Evolutionary conservation across 2,113 vertebrate genomes (phyloP).

Genomic region (Tiliqua scincoides): DNA sequence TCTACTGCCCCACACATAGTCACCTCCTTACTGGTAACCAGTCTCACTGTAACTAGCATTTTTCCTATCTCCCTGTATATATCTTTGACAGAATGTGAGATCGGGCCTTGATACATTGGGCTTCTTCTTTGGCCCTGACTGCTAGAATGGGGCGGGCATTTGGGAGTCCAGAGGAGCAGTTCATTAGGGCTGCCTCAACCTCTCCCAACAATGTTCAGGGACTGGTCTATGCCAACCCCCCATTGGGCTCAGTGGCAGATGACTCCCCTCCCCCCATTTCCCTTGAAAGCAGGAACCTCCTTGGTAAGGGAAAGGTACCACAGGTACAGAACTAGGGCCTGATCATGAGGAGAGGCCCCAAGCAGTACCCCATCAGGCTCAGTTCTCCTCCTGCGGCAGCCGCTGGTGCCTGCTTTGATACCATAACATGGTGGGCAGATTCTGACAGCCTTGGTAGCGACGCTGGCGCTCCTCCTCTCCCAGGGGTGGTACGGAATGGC

Average conservation of each 20-base stretch:
- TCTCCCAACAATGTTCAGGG: neutral
- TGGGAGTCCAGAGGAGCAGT: neutral
- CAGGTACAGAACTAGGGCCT: neutral
- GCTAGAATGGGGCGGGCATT: neutral
- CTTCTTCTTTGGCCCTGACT: neutral
- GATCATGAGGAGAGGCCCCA: neutral
- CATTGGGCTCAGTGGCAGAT: neutral
- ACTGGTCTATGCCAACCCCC: neutral
- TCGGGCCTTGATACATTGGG: neutral
- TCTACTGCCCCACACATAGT: neutral
- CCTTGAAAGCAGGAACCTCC: neutral
- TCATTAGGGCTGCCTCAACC: neutral
- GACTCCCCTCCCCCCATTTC: neutral
- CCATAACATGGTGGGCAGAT: constrained; percentile 84
- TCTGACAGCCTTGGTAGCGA: constrained; percentile 84
- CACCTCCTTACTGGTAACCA: neutral
- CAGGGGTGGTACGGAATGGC: constrained; percentile 79
- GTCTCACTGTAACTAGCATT: neutral
- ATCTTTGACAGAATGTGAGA: neutral
- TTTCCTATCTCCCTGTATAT: neutral
- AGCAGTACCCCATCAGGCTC: neutral
- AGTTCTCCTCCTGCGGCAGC: constrained; percentile 15
- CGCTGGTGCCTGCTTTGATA: constrained; percentile 71
- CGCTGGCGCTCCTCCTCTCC: constrained; percentile 77
- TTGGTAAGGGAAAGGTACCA: neutral